A percentile compares a stretch with the other conserved stretches of the same genome.
Conservation (phyloP, 1,140 invertebrate species). For the Halesus radiatus region DNA sequence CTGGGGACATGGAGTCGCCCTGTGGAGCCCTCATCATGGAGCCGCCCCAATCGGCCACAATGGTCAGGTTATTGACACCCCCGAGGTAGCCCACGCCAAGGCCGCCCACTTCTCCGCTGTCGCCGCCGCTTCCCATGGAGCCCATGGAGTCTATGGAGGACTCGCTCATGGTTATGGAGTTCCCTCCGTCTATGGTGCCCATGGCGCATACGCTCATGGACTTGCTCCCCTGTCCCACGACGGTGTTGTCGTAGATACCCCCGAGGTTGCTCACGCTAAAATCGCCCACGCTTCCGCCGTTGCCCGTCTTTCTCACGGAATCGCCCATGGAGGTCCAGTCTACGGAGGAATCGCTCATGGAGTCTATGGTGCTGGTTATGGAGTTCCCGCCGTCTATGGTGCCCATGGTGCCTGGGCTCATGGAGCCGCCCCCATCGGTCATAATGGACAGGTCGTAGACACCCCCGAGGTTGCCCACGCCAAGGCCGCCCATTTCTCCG, state of each 20-base stretch:
- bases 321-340: conserved; percentile 20
- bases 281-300: conserved; percentile 45
- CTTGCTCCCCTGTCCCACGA: conserved; percentile 60
- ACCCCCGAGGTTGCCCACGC: conserved; percentile 60
- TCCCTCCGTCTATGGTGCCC: conserved; percentile 69
- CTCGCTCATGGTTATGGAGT: conserved; percentile 14
- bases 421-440: conserved; percentile 61
- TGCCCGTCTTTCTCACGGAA: conserved; percentile 24
- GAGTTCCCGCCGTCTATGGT: not conserved
- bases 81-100: too few species aligned
- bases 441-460: conserved; percentile 40
- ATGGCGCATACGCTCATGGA: conserved; percentile 62
- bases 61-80: too few species aligned
- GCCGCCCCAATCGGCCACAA: not conserved
- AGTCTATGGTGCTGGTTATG: not conserved
- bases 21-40: conserved; percentile 30
- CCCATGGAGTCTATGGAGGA: not conserved
- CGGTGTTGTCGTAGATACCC: conserved; percentile 35
- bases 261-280: conserved; percentile 65
- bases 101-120: too few species aligned
- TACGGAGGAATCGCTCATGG: too few species aligned
- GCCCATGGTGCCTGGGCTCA: conserved; percentile 57
- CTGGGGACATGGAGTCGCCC: conserved; percentile 7
- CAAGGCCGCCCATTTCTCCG: conserved; percentile 53
- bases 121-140: not conserved